Percentiles rank a stretch among this genome's conserved stretches.
Evolutionary conservation across 2,888 invertebrate genomes (phyloP).

Genomic region (Drosophila demipolita): DNA sequence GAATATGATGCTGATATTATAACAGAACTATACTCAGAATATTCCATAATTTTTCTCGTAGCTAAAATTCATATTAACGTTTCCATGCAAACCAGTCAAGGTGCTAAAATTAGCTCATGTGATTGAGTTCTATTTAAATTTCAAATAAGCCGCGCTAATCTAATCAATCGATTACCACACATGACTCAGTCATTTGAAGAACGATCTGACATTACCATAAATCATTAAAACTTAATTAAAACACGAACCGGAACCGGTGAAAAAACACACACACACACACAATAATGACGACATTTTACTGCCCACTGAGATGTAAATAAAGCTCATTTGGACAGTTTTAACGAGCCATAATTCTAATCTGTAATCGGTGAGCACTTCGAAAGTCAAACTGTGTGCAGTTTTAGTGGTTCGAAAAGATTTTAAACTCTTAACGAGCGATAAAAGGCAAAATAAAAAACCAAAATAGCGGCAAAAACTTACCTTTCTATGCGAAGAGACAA

Average conservation of each 20-base stretch:
- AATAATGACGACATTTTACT: constrained; percentile 9
- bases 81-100: not conserved
- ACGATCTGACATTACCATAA: constrained; percentile 52
- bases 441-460: constrained; percentile 20
- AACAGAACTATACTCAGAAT: not conserved
- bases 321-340: constrained; percentile 63
- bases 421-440: constrained; percentile 48
- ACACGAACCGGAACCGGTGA: constrained; percentile 62
- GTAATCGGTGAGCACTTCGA: constrained; percentile 63
- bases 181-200: constrained; percentile 28
- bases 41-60: not conserved
- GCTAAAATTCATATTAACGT: not conserved
- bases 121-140: constrained; percentile 44
- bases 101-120: constrained; percentile 1
- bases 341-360: constrained; percentile 76
- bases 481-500: constrained; percentile 72
- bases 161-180: constrained; percentile 27
- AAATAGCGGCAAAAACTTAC: constrained; percentile 49
- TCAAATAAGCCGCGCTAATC: constrained; percentile 15
- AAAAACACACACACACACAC: constrained; percentile 22
- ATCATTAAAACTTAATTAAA: constrained; percentile 63
- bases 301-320: constrained; percentile 38
- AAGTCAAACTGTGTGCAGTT: constrained; percentile 23
- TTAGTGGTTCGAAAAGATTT: constrained; percentile 41
- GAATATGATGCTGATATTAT: not conserved